A percentile compares a stretch with the other conserved stretches of the same genome.
Conservation (phyloP, 2,797 vertebrate species). For the Nothura maculosa region DNA sequence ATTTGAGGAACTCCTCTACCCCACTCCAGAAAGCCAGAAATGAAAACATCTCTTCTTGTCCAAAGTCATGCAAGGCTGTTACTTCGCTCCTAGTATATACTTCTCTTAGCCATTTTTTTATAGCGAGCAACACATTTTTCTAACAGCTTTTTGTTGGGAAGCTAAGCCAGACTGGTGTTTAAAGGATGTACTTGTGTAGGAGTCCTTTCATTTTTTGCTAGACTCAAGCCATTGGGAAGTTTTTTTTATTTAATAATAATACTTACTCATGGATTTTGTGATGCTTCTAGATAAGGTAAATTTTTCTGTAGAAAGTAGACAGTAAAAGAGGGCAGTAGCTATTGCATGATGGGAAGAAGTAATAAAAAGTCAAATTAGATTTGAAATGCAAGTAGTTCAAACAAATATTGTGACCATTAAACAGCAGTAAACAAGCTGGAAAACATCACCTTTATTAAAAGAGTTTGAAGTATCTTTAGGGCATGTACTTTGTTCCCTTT, state of each 20-base stretch:
- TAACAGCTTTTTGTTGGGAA: neutral
- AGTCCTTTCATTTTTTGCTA: neutral
- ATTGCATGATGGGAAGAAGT: neutral
- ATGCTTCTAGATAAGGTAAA: neutral
- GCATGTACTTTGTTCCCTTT: neutral
- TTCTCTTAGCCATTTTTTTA: neutral
- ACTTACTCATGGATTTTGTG: neutral
- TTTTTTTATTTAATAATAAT: neutral
- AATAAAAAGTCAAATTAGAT: neutral
- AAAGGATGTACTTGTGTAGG: neutral
- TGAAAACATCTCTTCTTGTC: neutral
- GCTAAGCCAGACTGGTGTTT: neutral
- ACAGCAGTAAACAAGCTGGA: neutral
- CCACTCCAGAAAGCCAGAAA: neutral
- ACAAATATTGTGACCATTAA: neutral
- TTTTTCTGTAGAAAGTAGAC: neutral
- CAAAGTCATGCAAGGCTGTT: neutral
- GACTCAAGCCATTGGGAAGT: neutral
- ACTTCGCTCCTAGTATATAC: neutral
- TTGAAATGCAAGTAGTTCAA: neutral
- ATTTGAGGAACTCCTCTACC: neutral
- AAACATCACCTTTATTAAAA: neutral
- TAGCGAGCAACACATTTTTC: neutral
- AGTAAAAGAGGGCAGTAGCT: neutral
- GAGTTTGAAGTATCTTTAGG: neutral